Evolutionary conservation across 2,888 invertebrate species (phyloP), one percentile per base, ranked within the genome.

Genomic region (Apeira syringaria): DNA sequence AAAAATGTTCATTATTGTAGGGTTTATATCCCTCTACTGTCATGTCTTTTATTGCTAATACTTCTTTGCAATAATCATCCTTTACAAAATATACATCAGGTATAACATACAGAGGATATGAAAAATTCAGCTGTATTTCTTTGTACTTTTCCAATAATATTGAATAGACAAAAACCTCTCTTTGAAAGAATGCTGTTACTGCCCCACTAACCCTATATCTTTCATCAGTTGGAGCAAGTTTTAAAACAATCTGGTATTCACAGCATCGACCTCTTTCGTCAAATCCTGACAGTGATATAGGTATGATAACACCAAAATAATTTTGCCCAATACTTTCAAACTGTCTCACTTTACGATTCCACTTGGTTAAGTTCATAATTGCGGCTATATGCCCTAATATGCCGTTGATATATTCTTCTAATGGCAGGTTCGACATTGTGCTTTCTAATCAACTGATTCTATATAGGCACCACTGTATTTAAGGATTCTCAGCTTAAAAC

Each of bases 151-250:
- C 47, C 1, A 87, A 56, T 27, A 89, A 37, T 25, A 64, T 54
- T 1, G 73, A 61, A 45, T 89, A 89, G 22, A 81, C 64, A 59
- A 65, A 88, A 18, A 84, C 75, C 68, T 89, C 88, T 49, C 75
- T 66, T 1, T 57, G 62, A 55, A 87, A 89, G 66, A 87, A 72
- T 4, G 59, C 22, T 3, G 83, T 80, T 1, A 88, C 56, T 1
- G 88, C 87, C 0, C 84, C 87, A 25, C 86, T 87, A 1, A 86
- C 68, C 25, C 87, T 69, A 49, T 68, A 87, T 45, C 69, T 66
- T 45, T 84, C 82, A 49, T 87, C 80, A 2, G 67, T 77, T 3
- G 89, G 88, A 30, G 88, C 84, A 38, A 86, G 59, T 65, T 89
- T 89, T 39, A 88, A 58, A 33, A 85, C 74, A 15, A 85, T 36